These are phyloP conservation scores for Sipha maydis DNA, from an alignment of 2,888 invertebrate species.

Conservation along the genomic window DNA sequence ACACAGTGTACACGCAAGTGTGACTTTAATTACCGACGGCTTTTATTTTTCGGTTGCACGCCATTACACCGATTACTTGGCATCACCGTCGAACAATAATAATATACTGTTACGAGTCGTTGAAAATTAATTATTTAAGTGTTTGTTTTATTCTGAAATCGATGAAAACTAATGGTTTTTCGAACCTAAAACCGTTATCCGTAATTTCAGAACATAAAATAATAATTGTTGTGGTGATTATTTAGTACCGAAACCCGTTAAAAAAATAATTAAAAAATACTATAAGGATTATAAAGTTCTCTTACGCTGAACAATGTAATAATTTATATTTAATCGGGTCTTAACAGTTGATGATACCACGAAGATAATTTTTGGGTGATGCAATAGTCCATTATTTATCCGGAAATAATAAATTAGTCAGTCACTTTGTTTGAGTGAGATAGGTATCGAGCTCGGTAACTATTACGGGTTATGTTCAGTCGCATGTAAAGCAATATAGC, in stretches of 20 bases:
- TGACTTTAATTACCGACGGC: not conserved
- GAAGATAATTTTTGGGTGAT: too few species aligned
- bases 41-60: not conserved
- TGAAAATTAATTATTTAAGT: not conserved
- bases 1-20: slow-evolving; percentile 5
- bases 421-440: too few species aligned
- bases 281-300: too few species aligned
- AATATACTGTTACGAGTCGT: not conserved
- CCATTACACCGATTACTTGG: not conserved
- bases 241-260: not conserved
- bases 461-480: too few species aligned
- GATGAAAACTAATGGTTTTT: not conserved
- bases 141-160: slow-evolving; percentile 3
- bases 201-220: not conserved
- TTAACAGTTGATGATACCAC: too few species aligned
- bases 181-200: not conserved
- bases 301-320: too few species aligned
- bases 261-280: too few species aligned
- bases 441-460: too few species aligned
- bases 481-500: too few species aligned
- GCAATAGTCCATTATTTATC: too few species aligned
- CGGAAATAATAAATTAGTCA: too few species aligned
- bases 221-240: not conserved
- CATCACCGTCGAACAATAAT: not conserved
- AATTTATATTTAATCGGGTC: too few species aligned